These are phyloP conservation scores for Saccostrea echinata DNA, from an alignment of 1,140 invertebrate species.

Conservation along the genomic window DNA sequence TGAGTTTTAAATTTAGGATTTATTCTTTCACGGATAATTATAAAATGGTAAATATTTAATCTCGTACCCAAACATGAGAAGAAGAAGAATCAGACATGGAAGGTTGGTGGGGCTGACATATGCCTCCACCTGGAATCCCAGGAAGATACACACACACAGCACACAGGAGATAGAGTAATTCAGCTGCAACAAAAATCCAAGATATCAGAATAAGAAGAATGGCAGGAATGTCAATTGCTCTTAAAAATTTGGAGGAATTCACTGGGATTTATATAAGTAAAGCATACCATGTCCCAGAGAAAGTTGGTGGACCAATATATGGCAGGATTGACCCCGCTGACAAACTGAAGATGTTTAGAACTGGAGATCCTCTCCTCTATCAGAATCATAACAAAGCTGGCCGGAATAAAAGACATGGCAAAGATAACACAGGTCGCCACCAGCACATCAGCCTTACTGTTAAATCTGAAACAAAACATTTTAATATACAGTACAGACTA, in stretches of 20 bases:
- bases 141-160: conserved; percentile 83
- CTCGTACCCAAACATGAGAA: conserved; percentile 84
- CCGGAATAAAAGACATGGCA: conserved; percentile 86
- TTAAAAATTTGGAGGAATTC: not conserved
- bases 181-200: conserved; percentile 75
- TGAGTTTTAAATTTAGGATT: not conserved
- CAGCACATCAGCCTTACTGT: conserved; percentile 74
- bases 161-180: conserved; percentile 83
- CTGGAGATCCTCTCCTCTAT: conserved; percentile 84
- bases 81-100: conserved; percentile 80
- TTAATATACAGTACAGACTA: too few relatives aligned
- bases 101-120: conserved; percentile 82
- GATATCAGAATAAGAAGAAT: not conserved
- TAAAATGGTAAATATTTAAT: not conserved
- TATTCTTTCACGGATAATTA: not conserved
- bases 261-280: not conserved
- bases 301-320: conserved; percentile 82
- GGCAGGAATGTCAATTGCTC: too few relatives aligned
- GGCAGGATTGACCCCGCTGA: conserved; percentile 86
- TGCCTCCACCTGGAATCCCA: conserved; percentile 82
- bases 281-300: conserved; percentile 83
- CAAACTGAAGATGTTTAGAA: conserved; percentile 87
- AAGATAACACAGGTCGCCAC: conserved; percentile 84
- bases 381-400: conserved; percentile 88
- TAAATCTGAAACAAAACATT: conserved; percentile 65